Evolutionary conservation across 1,140 invertebrate genomes (phyloP).

Genomic region (Harlomillsia oculata): DNA sequence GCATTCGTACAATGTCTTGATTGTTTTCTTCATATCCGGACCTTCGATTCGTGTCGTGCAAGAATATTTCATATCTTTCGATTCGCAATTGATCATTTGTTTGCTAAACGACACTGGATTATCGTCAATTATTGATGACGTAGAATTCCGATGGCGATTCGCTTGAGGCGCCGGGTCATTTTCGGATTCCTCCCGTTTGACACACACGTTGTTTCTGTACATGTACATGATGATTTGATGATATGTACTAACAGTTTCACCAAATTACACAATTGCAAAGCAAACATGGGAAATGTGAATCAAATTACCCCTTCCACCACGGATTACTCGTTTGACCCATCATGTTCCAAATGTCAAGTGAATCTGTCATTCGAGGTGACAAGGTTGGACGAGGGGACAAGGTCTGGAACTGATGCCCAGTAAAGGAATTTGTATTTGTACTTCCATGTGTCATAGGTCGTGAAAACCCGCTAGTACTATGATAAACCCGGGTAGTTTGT

Average conservation of each 20-base stretch:
- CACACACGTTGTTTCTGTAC: slow-evolving; percentile 42
- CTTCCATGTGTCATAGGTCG: background rate
- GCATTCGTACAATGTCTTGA: slow-evolving; percentile 44
- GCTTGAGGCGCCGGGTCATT: slow-evolving; percentile 21
- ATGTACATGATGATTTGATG: background rate
- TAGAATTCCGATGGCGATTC: slow-evolving; percentile 26
- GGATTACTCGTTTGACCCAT: background rate
- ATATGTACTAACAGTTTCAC: background rate
- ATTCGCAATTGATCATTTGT: slow-evolving; percentile 45
- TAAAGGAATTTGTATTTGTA: background rate
- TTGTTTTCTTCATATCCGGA: slow-evolving; percentile 9
- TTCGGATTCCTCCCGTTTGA: slow-evolving; percentile 44
- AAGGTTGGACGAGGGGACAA: no score
- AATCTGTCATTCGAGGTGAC: background rate
- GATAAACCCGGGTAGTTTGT: background rate
- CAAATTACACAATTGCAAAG: background rate
- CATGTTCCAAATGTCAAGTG: background rate
- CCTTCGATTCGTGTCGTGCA: slow-evolving; percentile 42
- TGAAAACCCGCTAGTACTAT: background rate
- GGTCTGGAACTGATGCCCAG: background rate
- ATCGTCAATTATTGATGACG: background rate
- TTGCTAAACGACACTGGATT: slow-evolving; percentile 30
- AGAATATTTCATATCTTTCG: slow-evolving; percentile 48
- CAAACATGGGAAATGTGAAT: background rate
- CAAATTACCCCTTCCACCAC: slow-evolving; percentile 30